phyloP scores from a whole-genome alignment of 2,888 invertebrate species.

The Vanessa cardui region DNA sequence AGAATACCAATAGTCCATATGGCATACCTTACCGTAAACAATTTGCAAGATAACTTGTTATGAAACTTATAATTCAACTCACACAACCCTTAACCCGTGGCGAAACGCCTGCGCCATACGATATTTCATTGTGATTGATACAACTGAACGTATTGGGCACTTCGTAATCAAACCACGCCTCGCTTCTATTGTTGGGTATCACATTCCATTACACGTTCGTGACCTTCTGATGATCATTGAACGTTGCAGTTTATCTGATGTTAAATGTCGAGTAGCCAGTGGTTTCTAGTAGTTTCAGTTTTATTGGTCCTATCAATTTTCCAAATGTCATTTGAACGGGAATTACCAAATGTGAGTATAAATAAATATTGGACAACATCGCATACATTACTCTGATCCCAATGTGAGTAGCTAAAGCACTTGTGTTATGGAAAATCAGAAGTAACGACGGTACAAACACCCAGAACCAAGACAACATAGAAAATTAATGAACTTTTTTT shows the following conservation, averaged over 20 bases:
- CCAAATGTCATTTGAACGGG: constrained; percentile 16
- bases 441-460: too few species aligned
- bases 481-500: too few species aligned
- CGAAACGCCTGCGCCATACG: constrained; percentile 31
- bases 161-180: constrained; percentile 60
- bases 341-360: constrained; percentile 8
- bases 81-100: constrained; percentile 31
- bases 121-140: constrained; percentile 28
- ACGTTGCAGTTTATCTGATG: constrained; percentile 41
- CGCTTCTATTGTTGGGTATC: constrained; percentile 60
- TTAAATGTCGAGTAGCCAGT: constrained; percentile 21
- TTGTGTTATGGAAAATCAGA: too few species aligned
- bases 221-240: constrained; percentile 62
- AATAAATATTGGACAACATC: too few species aligned
- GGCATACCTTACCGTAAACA: constrained; percentile 7
- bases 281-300: background rate
- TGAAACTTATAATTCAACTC: constrained; percentile 33
- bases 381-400: too few species aligned
- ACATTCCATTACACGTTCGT: constrained; percentile 65
- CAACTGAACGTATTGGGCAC: constrained; percentile 9
- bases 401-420: too few species aligned
- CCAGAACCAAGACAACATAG: too few species aligned
- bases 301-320: too few species aligned
- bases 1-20: background rate
- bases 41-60: constrained; percentile 16